A percentile compares a stretch with the other conserved stretches of the same genome.
phyloP scores from a whole-genome alignment of 2,113 vertebrate species.

The Aix galericulata region DNA sequence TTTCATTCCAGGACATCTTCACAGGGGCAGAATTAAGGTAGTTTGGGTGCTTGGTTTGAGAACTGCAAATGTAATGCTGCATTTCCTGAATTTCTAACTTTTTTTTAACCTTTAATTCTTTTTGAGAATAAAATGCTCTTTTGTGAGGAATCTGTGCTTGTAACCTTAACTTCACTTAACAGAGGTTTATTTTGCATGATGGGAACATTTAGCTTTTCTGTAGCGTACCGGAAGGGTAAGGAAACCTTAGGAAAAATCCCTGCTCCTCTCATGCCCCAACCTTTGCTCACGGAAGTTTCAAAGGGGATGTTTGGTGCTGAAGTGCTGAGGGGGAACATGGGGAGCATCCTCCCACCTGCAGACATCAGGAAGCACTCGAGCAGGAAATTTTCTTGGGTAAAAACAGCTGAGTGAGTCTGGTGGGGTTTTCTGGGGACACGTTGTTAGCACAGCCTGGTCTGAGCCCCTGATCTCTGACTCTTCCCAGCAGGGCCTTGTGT shows the following conservation, averaged over 20 bases:
- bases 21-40: constrained; percentile 70
- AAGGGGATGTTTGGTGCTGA: neutral
- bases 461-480: neutral
- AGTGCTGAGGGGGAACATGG: neutral
- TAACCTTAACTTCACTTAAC: constrained; percentile 53
- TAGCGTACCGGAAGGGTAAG: neutral
- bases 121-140: constrained; percentile 31
- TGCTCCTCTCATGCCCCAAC: neutral
- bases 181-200: constrained; percentile 49
- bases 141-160: constrained; percentile 15
- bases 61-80: neutral
- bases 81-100: constrained; percentile 39
- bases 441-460: neutral
- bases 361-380: neutral
- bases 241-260: neutral
- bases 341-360: neutral
- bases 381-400: neutral
- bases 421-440: neutral
- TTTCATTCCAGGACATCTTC: constrained; percentile 41
- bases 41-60: constrained; percentile 66
- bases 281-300: neutral
- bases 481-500: neutral
- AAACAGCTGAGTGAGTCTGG: neutral
- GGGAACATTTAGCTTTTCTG: neutral
- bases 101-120: constrained; percentile 26